phyloP scores from a whole-genome alignment of 1,140 invertebrate species.

The Drosophila pachea region DNA sequence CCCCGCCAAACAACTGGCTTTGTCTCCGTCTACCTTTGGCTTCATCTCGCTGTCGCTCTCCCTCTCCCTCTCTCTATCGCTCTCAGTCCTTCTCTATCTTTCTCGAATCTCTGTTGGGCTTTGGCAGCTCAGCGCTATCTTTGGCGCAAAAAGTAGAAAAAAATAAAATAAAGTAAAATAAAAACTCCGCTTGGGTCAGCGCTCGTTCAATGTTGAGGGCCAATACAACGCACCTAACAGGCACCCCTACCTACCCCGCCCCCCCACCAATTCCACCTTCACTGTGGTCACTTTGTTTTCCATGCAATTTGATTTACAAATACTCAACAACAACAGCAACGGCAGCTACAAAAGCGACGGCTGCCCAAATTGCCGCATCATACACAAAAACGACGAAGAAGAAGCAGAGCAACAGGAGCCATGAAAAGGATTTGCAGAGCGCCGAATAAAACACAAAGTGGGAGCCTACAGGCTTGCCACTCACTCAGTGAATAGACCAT shows the following conservation, averaged over 20 bases:
- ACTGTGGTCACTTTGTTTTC: conserved; percentile 32
- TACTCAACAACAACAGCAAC: conserved; percentile 16
- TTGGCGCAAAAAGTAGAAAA: conserved; percentile 11
- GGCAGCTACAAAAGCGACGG: conserved; percentile 9
- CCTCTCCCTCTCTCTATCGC: conserved; percentile 6
- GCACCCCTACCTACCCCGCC: neutral
- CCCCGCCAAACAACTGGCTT: conserved; percentile 41
- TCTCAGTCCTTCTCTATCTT: conserved; percentile 16
- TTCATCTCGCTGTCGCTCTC: conserved; percentile 9
- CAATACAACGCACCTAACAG: neutral
- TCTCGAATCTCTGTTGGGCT: conserved; percentile 35
- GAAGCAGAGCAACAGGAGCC: neutral
- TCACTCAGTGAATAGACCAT: too few relatives aligned
- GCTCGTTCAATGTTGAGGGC: conserved; percentile 20
- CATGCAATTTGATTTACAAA: conserved; percentile 62
- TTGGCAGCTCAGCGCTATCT: conserved; percentile 24
- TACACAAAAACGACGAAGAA: neutral
- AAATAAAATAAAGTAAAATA: conserved; percentile 9
- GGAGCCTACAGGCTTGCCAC: neutral
- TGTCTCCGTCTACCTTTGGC: conserved; percentile 28
- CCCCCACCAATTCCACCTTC: neutral
- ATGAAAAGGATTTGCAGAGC: conserved; percentile 38
- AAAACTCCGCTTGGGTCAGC: conserved; percentile 35
- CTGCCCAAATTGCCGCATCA: conserved; percentile 26
- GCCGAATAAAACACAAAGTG: neutral